Conservation (phyloP, 1,140 invertebrate species). For the Cyclargus thomasi region DNA sequence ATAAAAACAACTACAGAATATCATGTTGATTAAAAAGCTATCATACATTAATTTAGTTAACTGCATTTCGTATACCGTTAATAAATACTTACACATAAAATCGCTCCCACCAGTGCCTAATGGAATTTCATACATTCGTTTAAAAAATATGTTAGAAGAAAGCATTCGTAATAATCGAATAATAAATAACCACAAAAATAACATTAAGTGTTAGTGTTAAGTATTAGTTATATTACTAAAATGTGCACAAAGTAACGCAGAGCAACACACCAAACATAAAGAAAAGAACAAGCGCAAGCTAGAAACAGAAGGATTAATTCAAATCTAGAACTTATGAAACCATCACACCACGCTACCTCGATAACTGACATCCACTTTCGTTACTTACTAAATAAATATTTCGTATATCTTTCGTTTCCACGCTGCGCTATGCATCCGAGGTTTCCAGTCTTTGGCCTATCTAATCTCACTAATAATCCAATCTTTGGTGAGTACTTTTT, state of each 20-base stretch:
- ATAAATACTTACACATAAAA: not conserved
- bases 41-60: not conserved
- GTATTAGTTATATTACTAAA: slow-evolving; percentile 24
- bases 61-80: not conserved
- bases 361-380: slow-evolving; percentile 61
- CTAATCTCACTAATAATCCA: slow-evolving; percentile 59
- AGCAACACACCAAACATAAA: slow-evolving; percentile 61
- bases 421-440: slow-evolving; percentile 47
- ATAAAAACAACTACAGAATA: too few species aligned
- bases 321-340: slow-evolving; percentile 48
- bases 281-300: slow-evolving; percentile 47
- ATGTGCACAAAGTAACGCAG: slow-evolving; percentile 50
- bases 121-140: slow-evolving; percentile 6
- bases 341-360: slow-evolving; percentile 67
- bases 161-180: not conserved
- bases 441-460: slow-evolving; percentile 30
- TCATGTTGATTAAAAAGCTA: too few species aligned
- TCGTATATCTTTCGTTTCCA: slow-evolving; percentile 37
- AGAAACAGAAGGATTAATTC: slow-evolving; percentile 18
- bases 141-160: not conserved
- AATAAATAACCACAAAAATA: slow-evolving; percentile 26
- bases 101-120: slow-evolving; percentile 13
- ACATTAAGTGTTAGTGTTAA: slow-evolving; percentile 36
- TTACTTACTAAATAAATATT: slow-evolving; percentile 53
- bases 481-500: slow-evolving; percentile 58